Evolutionary conservation across 2,113 vertebrate genomes (phyloP), one percentile per base, ranked within the genome.

Genomic region (Alces alces): DNA sequence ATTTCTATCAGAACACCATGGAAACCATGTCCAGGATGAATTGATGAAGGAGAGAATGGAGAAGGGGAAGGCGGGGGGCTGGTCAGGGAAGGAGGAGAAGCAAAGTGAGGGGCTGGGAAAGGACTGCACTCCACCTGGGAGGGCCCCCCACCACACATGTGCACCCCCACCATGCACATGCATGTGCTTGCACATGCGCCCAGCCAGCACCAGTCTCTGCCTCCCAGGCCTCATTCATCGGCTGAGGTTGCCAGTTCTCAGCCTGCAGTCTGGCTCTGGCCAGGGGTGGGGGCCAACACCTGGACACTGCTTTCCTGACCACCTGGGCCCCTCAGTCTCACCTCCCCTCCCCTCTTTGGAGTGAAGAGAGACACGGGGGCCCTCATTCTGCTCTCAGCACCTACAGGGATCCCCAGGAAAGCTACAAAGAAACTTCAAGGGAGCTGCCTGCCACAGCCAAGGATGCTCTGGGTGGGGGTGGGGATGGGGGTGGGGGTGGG

Each of bases 1-100:
- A 17, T 60, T 92, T 95, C 92, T 83, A 95, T 92, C 84, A 28
- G 88, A 82, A 85, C 80, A 39, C 98, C 95, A 95, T 95, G 96
- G 97, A 97, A 97, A 97, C 90, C 93, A 50, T 2, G 57, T 60
- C 61, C 79, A 76, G 79, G 84, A 89, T 90, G 93, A 70, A 36
- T 27, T 78, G 27, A 33, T 47, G 54, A 93, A 92, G 85, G 58
- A 64, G 39, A 7, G 25, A 21, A 17, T 2, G 2, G 39, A 33
- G 6, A 0, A 33, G 39, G 33, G 52, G 30, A 1, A 36, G 25
- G n/a, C 3, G 1, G 15, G 19, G 43, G 14, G 28, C 45, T 28
- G 1, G 23, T 23, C 21, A 25, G 57, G 33, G 43, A 12, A 7
- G 16, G 6, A 33, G 47, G 36, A 27, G n/a, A 14, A 10, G 7